Evolutionary conservation across 2,113 vertebrate genomes (phyloP), one percentile per base, ranked within the genome.

Genomic region (Cygnus buccinator): DNA sequence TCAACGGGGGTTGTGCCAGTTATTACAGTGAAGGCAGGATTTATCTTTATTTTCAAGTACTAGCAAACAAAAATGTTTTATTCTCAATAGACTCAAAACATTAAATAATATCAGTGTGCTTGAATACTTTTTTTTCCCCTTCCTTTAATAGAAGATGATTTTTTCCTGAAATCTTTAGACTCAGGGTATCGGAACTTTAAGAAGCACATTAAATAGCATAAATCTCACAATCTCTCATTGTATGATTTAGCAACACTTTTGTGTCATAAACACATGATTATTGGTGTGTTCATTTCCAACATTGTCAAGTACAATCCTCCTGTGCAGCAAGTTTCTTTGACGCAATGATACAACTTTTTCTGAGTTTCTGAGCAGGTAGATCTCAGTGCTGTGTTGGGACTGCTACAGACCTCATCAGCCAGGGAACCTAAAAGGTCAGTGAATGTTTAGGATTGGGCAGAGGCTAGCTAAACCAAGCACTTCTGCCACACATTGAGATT

Each of bases 371-470:
- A 79, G 37, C n/a, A 41, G 35, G n/a, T 44, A 83, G 23, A 46
- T 84, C 70, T 48, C 25, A 59, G 10, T 62, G 92, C 54, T 57
- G 7, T 54, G 3, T 7, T 48, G 55, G 48, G 12, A 46, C 33
- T 80, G 41, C 37, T 88, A 31, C 17, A 65, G 44, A 48, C 44
- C 26, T 92, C 54, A 68, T 70, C 28, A 58, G 80, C 35, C 33
- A 21, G 13, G 52, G 54, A 68, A 71, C 9, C 6, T 21, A 84
- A 77, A 1, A 0, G 0, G 14, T 26, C 2, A 1, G 41, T 59
- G 66, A 52, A 72, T 37, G 13, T 82, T 79, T 52, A 71, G 46
- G 31, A 44, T 11, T 59, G 48, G n/a, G 29, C 31, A 75, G 31
- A 22, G 29, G 2, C 83, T 66, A 72, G 28, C 29, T 84, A 87